A percentile compares a stretch with the other conserved stretches of the same genome.
These are phyloP conservation scores for Lordiphosa fenestrarum DNA, from an alignment of 2,888 invertebrate species.

Conservation along the genomic window DNA sequence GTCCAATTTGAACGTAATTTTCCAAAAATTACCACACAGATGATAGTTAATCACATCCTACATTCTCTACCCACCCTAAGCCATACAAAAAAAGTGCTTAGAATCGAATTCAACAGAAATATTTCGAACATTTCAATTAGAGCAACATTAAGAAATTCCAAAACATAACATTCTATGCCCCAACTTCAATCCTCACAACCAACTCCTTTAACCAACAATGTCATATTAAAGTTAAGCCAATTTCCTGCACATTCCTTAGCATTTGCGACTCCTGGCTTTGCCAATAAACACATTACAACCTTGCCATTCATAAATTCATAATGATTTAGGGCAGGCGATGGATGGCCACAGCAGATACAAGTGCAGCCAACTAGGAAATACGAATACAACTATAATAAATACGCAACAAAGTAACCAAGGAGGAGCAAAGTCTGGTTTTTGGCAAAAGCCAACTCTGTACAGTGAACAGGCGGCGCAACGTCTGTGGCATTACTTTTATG, in stretches of 20 bases:
- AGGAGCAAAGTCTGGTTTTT: slow-evolving; percentile 34
- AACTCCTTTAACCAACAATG: not conserved
- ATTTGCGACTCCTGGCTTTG: slow-evolving; percentile 41
- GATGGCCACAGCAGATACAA: slow-evolving; percentile 23
- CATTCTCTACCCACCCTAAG: too few species aligned
- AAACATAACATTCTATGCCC: too few species aligned
- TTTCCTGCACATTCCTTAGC: slow-evolving; percentile 37
- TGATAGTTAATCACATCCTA: too few species aligned
- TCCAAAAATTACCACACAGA: too few species aligned
- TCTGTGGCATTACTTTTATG: slow-evolving; percentile 76
- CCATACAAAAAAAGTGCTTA: too few species aligned
- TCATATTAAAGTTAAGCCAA: slow-evolving; percentile 23
- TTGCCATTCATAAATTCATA: slow-evolving; percentile 76
- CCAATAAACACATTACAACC: slow-evolving; percentile 69
- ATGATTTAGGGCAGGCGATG: slow-evolving; percentile 67
- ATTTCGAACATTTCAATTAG: too few species aligned
- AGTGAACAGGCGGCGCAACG: slow-evolving; percentile 39
- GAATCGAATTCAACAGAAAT: too few species aligned
- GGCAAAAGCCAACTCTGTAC: slow-evolving; percentile 11
- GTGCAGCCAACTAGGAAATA: slow-evolving; percentile 20
- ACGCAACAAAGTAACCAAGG: slow-evolving; percentile 25
- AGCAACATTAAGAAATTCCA: too few species aligned
- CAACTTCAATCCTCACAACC: too few species aligned
- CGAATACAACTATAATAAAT: slow-evolving; percentile 51
- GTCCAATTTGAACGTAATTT: too few species aligned